A percentile compares a stretch with the other conserved stretches of the same genome.
Conservation (phyloP, 1,140 invertebrate species). For the Bombus affinis region DNA sequence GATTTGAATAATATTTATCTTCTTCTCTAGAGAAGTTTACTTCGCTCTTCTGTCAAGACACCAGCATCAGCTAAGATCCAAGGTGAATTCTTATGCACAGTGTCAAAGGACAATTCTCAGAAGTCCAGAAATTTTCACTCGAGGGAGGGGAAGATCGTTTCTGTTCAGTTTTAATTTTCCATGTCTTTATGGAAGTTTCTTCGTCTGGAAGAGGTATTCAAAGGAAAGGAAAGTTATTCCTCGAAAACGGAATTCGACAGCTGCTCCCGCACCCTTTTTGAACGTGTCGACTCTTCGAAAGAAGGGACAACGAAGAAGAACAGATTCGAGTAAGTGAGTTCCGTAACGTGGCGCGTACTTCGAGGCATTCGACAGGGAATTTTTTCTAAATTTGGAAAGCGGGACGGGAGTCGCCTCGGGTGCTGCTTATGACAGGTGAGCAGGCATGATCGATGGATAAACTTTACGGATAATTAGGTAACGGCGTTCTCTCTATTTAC, state of each 20-base stretch:
- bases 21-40: not conserved
- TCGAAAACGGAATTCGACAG: not conserved
- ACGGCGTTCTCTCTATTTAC: conserved; percentile 30
- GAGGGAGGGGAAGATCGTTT: not conserved
- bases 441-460: conserved; percentile 53
- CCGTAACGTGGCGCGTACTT: not conserved
- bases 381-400: conserved; percentile 41
- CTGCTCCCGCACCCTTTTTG: not conserved
- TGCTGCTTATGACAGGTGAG: conserved; percentile 21
- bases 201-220: not conserved
- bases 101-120: not conserved
- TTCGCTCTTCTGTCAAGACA: not conserved
- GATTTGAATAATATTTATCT: not conserved
- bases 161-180: conserved; percentile 31
- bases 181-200: not conserved
- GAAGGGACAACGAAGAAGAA: not conserved
- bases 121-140: conserved; percentile 5
- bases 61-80: no score
- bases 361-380: not conserved
- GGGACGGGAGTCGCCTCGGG: conserved; percentile 1
- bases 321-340: no score
- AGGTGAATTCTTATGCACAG: not conserved
- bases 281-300: not conserved
- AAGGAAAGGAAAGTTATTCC: not conserved
- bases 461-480: conserved; percentile 59